Percentiles rank a stretch among this genome's conserved stretches.
Evolutionary conservation across 2,797 vertebrate genomes (phyloP).

Genomic region (Thaleichthys pacificus): DNA sequence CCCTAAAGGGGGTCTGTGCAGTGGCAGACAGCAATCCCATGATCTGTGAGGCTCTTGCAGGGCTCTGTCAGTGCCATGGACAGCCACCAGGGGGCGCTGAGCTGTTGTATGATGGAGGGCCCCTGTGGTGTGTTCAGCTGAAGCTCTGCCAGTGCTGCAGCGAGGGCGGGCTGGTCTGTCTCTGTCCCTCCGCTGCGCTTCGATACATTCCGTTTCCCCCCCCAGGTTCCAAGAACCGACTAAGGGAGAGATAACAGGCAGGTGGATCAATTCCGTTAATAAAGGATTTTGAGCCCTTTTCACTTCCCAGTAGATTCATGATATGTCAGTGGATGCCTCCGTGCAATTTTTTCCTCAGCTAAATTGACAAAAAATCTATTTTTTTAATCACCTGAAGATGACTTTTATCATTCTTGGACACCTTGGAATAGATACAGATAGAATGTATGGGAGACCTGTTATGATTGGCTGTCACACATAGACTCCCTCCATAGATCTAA

Average conservation of each 20-base stretch:
- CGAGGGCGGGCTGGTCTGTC: conserved; percentile 23
- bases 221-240: neutral
- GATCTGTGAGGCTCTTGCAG: conserved; percentile 46
- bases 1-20: neutral
- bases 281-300: neutral
- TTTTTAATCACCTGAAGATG: neutral
- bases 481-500: conserved; percentile 33
- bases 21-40: neutral
- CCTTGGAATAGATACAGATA: conserved; percentile 14
- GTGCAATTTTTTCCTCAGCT: conserved; percentile 27
- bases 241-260: neutral
- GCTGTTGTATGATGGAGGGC: neutral
- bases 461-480: conserved; percentile 25
- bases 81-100: conserved; percentile 65
- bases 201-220: conserved; percentile 51
- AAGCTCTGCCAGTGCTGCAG: conserved; percentile 27
- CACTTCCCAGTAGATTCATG: neutral
- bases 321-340: neutral
- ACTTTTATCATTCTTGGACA: conserved; percentile 35
- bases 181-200: conserved; percentile 32
- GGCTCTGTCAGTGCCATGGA: conserved; percentile 35
- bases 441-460: conserved; percentile 55
- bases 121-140: conserved; percentile 11
- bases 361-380: conserved; percentile 11
- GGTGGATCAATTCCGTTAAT: neutral